Evolutionary conservation across 23 tunicate genomes (phyloP).

Genomic region (Ascidia mentula): DNA sequence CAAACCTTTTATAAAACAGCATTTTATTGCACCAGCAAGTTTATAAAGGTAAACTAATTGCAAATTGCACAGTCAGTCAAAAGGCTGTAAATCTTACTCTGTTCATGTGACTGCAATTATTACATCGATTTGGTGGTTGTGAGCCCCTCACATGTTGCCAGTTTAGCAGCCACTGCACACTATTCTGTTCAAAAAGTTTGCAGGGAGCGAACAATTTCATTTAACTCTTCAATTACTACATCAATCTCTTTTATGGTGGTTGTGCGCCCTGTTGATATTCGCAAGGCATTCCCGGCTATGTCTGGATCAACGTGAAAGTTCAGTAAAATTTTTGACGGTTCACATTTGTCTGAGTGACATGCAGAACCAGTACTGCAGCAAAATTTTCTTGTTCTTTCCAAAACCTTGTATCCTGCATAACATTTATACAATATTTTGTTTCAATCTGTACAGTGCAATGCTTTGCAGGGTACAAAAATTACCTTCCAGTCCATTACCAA

Average conservation of each 20-base stretch:
- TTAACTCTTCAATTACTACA: slow-evolving; percentile 55
- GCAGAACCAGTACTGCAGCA: slow-evolving; percentile 95
- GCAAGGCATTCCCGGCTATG: slow-evolving; percentile 57
- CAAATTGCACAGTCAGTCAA: too few species aligned
- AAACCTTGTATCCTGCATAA: slow-evolving; percentile 52
- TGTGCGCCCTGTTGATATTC: slow-evolving; percentile 77
- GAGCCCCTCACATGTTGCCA: too few species aligned
- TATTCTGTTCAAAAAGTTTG: neutral
- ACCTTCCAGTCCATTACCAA: slow-evolving; percentile 78
- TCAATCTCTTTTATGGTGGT: slow-evolving; percentile 70
- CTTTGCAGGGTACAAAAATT: too few species aligned
- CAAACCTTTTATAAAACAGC: too few species aligned
- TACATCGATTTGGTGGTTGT: neutral
- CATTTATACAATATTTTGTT: too few species aligned
- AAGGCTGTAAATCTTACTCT: too few species aligned
- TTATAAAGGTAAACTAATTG: too few species aligned
- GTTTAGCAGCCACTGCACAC: neutral
- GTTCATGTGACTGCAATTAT: neutral
- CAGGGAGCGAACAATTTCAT: slow-evolving; percentile 4
- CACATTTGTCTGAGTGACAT: slow-evolving; percentile 77
- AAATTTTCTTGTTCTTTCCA: slow-evolving; percentile 51
- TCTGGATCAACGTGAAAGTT: slow-evolving; percentile 43
- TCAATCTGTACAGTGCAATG: too few species aligned
- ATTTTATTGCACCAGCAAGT: too few species aligned
- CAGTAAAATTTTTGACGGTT: slow-evolving; percentile 68